Conservation (phyloP, 2,888 invertebrate species). For the Aproaerema taeniolella region DNA sequence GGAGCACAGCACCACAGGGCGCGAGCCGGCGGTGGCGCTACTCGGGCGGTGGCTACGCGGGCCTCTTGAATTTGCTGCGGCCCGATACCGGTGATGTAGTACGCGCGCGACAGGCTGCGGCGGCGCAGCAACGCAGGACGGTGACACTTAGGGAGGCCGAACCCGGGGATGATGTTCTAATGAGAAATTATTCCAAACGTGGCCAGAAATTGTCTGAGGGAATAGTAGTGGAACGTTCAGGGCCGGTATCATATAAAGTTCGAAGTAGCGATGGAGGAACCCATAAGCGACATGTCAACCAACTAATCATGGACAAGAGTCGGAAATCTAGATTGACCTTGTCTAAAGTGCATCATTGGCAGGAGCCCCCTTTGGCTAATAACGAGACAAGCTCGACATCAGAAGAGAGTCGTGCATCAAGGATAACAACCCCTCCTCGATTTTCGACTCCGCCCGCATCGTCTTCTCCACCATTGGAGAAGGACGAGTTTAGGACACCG, state of each 20-base stretch:
- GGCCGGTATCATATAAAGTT: neutral
- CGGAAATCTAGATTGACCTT: too few relatives aligned
- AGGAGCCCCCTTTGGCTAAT: too few relatives aligned
- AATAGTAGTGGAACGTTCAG: neutral
- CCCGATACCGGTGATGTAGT: constrained; percentile 8
- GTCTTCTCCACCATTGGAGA: too few relatives aligned
- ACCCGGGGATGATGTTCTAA: neutral
- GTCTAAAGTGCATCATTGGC: too few relatives aligned
- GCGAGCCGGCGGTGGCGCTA: constrained; percentile 15
- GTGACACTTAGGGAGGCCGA: neutral
- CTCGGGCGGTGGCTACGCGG: constrained; percentile 18
- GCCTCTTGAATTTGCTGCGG: constrained; percentile 18
- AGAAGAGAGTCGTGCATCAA: too few relatives aligned
- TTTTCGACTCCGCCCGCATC: too few relatives aligned
- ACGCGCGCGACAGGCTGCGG: neutral
- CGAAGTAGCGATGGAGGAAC: too few relatives aligned
- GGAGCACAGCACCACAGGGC: constrained; percentile 12
- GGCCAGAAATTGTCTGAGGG: constrained; percentile 7
- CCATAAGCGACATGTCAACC: too few relatives aligned
- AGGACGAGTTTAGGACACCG: too few relatives aligned
- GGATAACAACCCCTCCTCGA: too few relatives aligned
- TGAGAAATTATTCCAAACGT: constrained; percentile 1
- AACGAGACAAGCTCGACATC: too few relatives aligned
- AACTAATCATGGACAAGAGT: too few relatives aligned
- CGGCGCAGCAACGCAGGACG: neutral